Conservation (phyloP, 2,888 invertebrate genomes). For the Molanna angustata region DNA sequence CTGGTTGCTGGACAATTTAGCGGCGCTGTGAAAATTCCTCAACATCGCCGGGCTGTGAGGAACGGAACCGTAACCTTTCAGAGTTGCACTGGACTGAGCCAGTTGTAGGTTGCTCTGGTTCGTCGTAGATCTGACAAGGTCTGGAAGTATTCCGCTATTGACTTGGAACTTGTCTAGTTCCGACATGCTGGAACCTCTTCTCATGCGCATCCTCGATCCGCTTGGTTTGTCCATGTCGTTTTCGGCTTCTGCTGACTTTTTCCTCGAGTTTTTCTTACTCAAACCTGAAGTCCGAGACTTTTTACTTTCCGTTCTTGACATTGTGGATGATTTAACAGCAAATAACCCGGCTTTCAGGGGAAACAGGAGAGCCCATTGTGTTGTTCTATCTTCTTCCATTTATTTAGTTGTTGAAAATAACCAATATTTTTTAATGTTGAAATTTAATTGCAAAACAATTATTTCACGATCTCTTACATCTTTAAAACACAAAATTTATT, state of each 20-base stretch:
- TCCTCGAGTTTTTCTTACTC: conserved; percentile 33
- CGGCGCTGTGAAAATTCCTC: conserved; percentile 43
- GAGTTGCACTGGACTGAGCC: conserved; percentile 38
- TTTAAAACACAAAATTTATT: too few relatives aligned
- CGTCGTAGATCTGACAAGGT: conserved; percentile 50
- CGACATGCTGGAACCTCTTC: conserved; percentile 70
- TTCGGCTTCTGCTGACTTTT: conserved; percentile 32
- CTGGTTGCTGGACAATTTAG: conserved; percentile 48
- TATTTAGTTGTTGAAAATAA: too few relatives aligned
- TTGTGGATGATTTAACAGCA: conserved; percentile 52
- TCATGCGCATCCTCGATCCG: conserved; percentile 53
- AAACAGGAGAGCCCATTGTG: conserved; percentile 58
- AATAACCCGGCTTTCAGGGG: conserved; percentile 56
- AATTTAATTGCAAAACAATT: too few relatives aligned
- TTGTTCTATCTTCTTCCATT: conserved; percentile 45
- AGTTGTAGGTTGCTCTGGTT: conserved; percentile 43
- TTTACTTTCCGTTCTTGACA: conserved; percentile 37
- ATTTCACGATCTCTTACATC: too few relatives aligned
- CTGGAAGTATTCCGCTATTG: conserved; percentile 40
- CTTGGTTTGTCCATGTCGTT: conserved; percentile 34
- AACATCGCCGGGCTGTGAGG: conserved; percentile 55
- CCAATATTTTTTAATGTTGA: too few relatives aligned
- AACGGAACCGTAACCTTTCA: conserved; percentile 46
- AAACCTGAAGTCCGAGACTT: conserved; percentile 33
- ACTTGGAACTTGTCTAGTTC: conserved; percentile 62